A percentile compares a stretch with the other conserved stretches of the same genome.
phyloP scores from a whole-genome alignment of 2,888 invertebrate genomes.

The Metacarcinus magister region DNA sequence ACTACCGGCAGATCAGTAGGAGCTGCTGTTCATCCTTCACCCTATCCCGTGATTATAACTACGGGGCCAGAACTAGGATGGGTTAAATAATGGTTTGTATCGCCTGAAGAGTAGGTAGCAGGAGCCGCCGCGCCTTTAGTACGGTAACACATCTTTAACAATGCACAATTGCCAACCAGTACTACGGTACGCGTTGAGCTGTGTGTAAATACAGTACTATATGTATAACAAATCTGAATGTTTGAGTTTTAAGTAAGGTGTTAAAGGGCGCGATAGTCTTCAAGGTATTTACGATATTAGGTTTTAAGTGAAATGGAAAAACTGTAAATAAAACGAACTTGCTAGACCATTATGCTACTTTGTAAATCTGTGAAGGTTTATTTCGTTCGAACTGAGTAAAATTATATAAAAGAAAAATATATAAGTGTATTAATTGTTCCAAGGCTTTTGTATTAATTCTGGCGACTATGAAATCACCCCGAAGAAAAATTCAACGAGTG shows the following conservation, averaged over 20 bases:
- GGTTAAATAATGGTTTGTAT: background rate
- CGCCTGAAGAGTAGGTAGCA: background rate
- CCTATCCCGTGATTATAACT: background rate
- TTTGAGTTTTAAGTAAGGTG: background rate
- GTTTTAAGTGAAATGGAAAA: background rate
- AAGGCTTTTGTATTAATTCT: background rate
- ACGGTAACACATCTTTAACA: background rate
- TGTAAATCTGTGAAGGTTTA: background rate
- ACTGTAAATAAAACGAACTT: background rate
- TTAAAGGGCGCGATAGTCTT: background rate
- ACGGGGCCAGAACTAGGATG: background rate
- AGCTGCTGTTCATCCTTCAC: background rate
- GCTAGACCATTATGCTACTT: background rate
- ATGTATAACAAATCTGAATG: background rate
- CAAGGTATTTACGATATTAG: background rate
- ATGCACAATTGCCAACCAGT: background rate
- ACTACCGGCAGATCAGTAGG: background rate
- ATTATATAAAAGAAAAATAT: background rate
- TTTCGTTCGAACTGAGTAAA: background rate
- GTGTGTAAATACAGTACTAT: background rate
- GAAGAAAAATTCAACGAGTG: background rate
- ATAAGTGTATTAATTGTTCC: background rate
- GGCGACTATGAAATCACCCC: background rate
- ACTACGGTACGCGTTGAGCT: background rate
- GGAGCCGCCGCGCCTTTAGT: background rate